Conservation (phyloP, 2,888 invertebrate genomes). For the Ctenicera cuprea region DNA sequence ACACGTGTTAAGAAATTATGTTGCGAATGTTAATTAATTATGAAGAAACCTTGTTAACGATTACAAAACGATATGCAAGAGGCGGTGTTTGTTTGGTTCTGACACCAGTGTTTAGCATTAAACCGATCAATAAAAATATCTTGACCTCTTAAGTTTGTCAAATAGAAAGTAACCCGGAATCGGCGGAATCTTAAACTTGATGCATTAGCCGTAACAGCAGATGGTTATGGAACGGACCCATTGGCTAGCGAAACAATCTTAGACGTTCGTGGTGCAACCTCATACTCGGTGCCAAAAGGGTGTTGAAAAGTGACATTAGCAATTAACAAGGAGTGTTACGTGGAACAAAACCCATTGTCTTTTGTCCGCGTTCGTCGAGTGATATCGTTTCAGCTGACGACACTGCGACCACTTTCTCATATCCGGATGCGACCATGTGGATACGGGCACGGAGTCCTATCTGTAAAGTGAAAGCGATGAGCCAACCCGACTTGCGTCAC, state of each 20-base stretch:
- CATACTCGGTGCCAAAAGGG: slow-evolving; percentile 3
- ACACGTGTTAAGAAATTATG: slow-evolving; percentile 25
- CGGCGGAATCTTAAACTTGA: slow-evolving; percentile 28
- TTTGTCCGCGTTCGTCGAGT: slow-evolving; percentile 32
- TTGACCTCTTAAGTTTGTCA: slow-evolving; percentile 45
- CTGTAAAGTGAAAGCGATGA: slow-evolving; percentile 57
- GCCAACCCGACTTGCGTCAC: slow-evolving; percentile 50
- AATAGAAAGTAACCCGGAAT: slow-evolving; percentile 47
- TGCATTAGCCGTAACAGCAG: slow-evolving; percentile 16
- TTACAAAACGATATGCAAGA: slow-evolving; percentile 24
- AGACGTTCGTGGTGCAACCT: neutral
- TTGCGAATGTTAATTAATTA: slow-evolving; percentile 23
- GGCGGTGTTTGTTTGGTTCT: slow-evolving; percentile 19
- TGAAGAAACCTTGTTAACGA: neutral
- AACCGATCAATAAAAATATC: slow-evolving; percentile 40
- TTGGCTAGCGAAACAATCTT: neutral
- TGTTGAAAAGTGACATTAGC: neutral
- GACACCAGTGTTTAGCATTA: neutral
- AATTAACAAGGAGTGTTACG: slow-evolving; percentile 24
- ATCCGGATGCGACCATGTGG: slow-evolving; percentile 59
- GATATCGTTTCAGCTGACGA: slow-evolving; percentile 44
- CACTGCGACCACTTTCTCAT: slow-evolving; percentile 57
- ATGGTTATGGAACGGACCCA: neutral
- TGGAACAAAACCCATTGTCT: slow-evolving; percentile 28
- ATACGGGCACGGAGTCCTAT: slow-evolving; percentile 52